Conservation (phyloP, 1,140 invertebrate species). For the Orius laevigatus region DNA sequence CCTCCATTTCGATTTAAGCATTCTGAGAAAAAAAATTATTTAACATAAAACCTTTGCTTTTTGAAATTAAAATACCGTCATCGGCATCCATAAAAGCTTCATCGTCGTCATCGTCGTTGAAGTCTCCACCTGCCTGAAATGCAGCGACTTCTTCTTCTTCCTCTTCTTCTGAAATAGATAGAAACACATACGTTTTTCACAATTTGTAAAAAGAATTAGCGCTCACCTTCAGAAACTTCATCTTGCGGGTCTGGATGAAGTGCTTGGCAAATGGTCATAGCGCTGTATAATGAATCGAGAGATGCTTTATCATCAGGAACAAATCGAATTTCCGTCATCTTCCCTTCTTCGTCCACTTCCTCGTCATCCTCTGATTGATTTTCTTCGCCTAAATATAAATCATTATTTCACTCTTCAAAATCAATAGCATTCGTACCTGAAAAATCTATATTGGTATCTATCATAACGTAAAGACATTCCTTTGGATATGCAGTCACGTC, state of each 20-base stretch:
- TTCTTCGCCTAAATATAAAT: background rate
- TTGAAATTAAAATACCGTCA: conserved; percentile 3
- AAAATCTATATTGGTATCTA: conserved; percentile 9
- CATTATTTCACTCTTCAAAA: background rate
- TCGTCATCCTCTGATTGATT: conserved; percentile 5
- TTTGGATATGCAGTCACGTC: conserved; percentile 26
- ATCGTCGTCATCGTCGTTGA: conserved; percentile 8
- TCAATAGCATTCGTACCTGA: background rate
- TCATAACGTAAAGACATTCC: conserved; percentile 18
- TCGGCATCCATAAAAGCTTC: conserved; percentile 7
- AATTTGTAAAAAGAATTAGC: background rate
- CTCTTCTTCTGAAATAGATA: conserved; percentile 2
- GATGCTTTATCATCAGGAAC: conserved; percentile 41
- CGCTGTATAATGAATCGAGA: conserved; percentile 45
- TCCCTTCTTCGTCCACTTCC: conserved; percentile 21
- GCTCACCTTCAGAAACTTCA: conserved; percentile 19
- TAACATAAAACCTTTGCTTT: background rate
- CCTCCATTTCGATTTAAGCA: background rate
- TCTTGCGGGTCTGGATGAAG: conserved; percentile 40
- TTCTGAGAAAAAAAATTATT: background rate
- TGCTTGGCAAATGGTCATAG: conserved; percentile 51
- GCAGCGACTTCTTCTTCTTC: conserved; percentile 5
- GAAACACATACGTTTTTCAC: background rate
- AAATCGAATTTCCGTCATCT: conserved; percentile 48
- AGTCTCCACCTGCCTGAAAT: no score